phyloP scores from a whole-genome alignment of 2,113 vertebrate genomes.

The Azemiops feae region DNA sequence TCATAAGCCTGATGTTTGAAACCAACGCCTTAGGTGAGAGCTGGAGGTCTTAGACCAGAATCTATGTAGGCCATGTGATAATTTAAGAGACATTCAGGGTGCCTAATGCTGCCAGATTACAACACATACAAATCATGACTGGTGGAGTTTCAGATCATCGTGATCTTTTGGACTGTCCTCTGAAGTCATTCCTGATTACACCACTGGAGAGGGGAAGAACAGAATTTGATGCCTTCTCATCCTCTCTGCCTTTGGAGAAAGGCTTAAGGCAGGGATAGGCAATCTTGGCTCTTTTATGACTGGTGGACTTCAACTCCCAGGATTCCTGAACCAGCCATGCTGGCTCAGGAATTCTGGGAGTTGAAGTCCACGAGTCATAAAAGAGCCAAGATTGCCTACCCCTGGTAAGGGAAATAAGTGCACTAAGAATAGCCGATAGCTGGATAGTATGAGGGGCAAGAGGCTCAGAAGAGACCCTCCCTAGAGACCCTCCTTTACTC shows the following conservation, averaged over 20 bases:
- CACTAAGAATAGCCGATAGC: not conserved
- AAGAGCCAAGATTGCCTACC: too few species aligned
- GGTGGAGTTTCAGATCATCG: not conserved
- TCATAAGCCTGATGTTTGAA: constrained; percentile 85
- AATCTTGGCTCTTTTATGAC: too few species aligned
- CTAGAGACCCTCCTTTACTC: not conserved
- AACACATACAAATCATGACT: not conserved
- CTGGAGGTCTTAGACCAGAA: not conserved
- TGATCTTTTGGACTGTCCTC: not conserved
- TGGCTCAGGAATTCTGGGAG: too few species aligned
- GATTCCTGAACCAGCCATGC: too few species aligned
- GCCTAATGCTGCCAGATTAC: not conserved
- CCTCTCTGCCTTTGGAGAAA: not conserved
- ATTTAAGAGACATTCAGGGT: not conserved
- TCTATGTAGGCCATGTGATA: not conserved
- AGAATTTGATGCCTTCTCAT: not conserved
- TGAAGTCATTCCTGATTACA: not conserved
- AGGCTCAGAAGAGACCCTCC: not conserved
- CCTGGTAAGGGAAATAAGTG: not conserved
- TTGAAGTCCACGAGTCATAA: too few species aligned
- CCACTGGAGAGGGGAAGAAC: not conserved
- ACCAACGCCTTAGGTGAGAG: constrained; percentile 82
- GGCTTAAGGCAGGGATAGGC: too few species aligned
- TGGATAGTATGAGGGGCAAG: not conserved
- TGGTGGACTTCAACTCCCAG: too few species aligned